A percentile compares a stretch with the other conserved stretches of the same genome.
These are phyloP conservation scores for Tenthredo scrophulariae DNA, from an alignment of 2,888 invertebrate species.

Conservation along the genomic window DNA sequence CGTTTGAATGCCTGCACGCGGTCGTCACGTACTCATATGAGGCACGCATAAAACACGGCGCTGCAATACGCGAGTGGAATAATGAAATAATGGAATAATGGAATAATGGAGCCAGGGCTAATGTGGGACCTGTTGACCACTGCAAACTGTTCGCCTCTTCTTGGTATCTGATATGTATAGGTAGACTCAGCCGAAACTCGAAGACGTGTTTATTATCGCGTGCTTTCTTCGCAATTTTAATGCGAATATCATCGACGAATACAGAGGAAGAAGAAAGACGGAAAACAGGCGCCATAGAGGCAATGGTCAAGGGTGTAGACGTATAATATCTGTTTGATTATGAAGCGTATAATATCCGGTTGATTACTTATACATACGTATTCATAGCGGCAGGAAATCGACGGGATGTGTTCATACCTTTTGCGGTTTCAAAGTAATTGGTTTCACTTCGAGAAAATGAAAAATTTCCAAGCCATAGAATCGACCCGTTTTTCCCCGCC, in stretches of 20 bases:
- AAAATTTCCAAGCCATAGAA: too few relatives aligned
- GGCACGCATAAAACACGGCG: conserved; percentile 51
- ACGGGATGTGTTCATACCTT: not conserved
- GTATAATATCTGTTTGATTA: not conserved
- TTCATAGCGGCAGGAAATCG: conserved; percentile 16
- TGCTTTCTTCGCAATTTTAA: conserved; percentile 14
- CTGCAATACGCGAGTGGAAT: conserved; percentile 37
- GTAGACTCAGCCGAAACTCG: conserved; percentile 1
- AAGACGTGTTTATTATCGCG: conserved; percentile 1
- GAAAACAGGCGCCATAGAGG: conserved; percentile 19
- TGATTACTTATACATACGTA: not conserved
- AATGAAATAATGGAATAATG: conserved; percentile 51
- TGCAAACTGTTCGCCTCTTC: conserved; percentile 18
- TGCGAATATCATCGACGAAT: not conserved
- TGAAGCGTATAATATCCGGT: not conserved
- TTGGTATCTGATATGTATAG: conserved; percentile 9
- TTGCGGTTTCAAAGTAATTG: not conserved
- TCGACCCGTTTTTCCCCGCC: not conserved
- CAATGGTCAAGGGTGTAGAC: not conserved
- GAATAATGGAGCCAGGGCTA: conserved; percentile 52
- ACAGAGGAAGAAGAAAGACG: not conserved
- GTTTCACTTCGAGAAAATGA: not conserved
- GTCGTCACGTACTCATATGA: conserved; percentile 52
- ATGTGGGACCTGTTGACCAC: conserved; percentile 50
- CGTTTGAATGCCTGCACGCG: conserved; percentile 33